A percentile compares a stretch with the other conserved stretches of the same genome.
Evolutionary conservation across 2,113 vertebrate genomes (phyloP).

Genomic region (Crotalus helleri): DNA sequence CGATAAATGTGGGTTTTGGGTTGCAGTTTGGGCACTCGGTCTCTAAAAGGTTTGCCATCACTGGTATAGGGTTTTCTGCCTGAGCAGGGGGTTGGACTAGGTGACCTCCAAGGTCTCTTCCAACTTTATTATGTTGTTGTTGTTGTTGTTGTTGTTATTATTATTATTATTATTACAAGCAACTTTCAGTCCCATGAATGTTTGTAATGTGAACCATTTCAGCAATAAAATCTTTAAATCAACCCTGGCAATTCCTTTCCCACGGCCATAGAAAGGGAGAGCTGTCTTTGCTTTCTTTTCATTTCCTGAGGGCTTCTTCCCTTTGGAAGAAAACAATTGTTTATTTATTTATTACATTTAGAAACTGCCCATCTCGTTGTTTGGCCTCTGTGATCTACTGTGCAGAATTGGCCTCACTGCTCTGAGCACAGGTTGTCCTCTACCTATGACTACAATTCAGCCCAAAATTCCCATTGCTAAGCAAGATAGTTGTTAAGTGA

Average conservation of each 20-base stretch:
- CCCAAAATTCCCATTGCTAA: not conserved
- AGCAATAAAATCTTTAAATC: not conserved
- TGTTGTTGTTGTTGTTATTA: too few species aligned
- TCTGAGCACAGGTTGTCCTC: not conserved
- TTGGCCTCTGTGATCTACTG: not conserved
- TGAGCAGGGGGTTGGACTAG: too few species aligned
- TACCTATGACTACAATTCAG: not conserved
- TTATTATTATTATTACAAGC: too few species aligned
- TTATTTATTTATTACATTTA: not conserved
- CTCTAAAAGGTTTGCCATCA: too few species aligned
- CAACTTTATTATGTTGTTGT: too few species aligned
- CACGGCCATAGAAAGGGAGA: not conserved
- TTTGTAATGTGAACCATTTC: not conserved
- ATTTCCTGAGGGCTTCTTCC: not conserved
- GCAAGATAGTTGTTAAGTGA: not conserved
- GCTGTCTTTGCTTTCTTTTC: not conserved
- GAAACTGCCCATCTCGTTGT: not conserved
- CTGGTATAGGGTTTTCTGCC: too few species aligned
- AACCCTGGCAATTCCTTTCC: not conserved
- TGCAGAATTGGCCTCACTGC: not conserved
- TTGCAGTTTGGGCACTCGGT: too few species aligned
- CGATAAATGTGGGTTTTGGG: too few species aligned
- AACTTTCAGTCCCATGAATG: not conserved
- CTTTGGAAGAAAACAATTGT: not conserved
- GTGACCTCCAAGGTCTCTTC: too few species aligned